Percentiles rank a stretch among this genome's conserved stretches.
These are phyloP conservation scores for Probosciger aterrimus DNA, from an alignment of 2,113 vertebrate species.

Conservation along the genomic window DNA sequence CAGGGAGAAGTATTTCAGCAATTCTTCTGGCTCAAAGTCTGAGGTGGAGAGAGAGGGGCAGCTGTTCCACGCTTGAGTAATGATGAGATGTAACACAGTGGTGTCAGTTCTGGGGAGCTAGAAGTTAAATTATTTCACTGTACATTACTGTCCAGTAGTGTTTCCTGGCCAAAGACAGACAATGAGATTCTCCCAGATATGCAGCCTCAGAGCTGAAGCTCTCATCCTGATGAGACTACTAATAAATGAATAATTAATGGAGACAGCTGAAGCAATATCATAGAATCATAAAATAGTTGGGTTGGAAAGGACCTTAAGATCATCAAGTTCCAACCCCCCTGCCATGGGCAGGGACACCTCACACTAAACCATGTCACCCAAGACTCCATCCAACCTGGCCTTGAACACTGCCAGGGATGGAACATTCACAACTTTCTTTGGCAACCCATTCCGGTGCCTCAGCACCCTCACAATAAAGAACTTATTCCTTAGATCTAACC, in stretches of 20 bases:
- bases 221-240: not conserved
- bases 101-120: not conserved
- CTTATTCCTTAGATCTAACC: not conserved
- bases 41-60: not conserved
- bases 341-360: not conserved
- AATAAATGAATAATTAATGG: not conserved
- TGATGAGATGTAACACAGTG: not conserved
- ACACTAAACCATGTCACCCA: not conserved
- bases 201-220: not conserved
- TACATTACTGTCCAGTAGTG: not conserved
- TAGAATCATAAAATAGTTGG: not conserved
- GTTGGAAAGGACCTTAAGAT: not conserved
- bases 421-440: not conserved
- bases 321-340: not conserved
- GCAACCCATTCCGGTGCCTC: not conserved
- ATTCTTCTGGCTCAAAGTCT: not conserved
- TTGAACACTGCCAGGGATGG: not conserved
- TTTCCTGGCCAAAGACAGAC: not conserved
- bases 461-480: not conserved
- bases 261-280: not conserved
- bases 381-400: not conserved
- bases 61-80: not conserved
- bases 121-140: not conserved
- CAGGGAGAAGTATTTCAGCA: not conserved
- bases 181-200: not conserved